These are phyloP conservation scores for Mobula birostris DNA, from an alignment of 2,113 vertebrate genomes.

Conservation along the genomic window DNA sequence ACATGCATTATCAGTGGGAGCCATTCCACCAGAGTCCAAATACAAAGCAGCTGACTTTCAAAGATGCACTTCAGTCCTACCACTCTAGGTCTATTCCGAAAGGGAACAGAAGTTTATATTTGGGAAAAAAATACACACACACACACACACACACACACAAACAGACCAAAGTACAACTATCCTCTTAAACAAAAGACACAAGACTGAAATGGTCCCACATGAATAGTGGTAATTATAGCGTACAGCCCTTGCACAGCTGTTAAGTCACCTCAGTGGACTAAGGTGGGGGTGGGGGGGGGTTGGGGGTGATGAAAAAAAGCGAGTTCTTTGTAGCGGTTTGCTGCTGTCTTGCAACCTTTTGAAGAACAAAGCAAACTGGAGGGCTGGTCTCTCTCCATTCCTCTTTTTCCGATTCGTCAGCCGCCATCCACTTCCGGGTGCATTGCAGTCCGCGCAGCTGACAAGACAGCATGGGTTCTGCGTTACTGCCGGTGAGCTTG, in stretches of 20 bases:
- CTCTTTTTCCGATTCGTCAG: not conserved
- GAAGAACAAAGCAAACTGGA: not conserved
- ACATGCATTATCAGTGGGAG: not conserved
- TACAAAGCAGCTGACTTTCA: not conserved
- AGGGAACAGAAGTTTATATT: constrained; percentile 1
- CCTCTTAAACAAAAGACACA: not conserved
- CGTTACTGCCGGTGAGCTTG: not conserved
- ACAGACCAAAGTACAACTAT: not conserved
- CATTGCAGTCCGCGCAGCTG: not conserved
- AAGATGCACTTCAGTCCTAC: not conserved
- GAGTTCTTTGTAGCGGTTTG: not conserved
- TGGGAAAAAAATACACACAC: not conserved
- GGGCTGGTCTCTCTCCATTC: not conserved
- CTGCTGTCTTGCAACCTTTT: not conserved
- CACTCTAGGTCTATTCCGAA: not conserved
- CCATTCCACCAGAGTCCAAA: not conserved
- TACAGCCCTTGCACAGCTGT: not conserved
- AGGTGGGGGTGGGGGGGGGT: not conserved
- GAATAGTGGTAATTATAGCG: not conserved
- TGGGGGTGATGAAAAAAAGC: not conserved
- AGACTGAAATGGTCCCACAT: not conserved
- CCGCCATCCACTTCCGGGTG: not conserved
- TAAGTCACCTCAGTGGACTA: not conserved
- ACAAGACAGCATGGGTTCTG: not conserved
- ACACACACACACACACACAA: too few species aligned